Percentiles rank a stretch among this genome's conserved stretches.
These are phyloP conservation scores for Cynocephalus volans DNA, from an alignment of 2,113 vertebrate species.

Conservation along the genomic window DNA sequence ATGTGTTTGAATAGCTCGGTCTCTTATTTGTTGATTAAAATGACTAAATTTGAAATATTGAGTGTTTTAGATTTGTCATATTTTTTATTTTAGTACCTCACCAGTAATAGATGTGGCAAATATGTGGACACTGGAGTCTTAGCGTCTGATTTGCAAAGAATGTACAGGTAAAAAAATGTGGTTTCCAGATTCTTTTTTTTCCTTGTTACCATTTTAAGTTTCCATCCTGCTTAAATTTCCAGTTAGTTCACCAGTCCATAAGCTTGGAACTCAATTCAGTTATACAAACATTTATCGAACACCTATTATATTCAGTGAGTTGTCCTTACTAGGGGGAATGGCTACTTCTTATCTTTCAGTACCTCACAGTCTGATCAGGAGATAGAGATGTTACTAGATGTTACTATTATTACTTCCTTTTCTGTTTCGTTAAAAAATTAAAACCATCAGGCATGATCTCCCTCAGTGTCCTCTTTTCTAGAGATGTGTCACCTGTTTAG, in stretches of 20 bases:
- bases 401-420: background rate
- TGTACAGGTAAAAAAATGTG: slow-evolving; percentile 91
- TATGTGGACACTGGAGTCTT: slow-evolving; percentile 93
- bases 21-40: slow-evolving; percentile 8
- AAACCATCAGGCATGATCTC: background rate
- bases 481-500: background rate
- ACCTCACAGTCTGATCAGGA: background rate
- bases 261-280: background rate
- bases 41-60: slow-evolving; percentile 11
- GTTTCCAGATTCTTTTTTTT: background rate
- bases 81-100: slow-evolving; percentile 92
- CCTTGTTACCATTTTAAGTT: background rate
- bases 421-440: background rate
- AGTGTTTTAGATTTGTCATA: slow-evolving; percentile 47
- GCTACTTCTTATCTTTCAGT: background rate
- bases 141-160: slow-evolving; percentile 94
- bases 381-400: background rate
- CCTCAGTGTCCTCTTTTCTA: background rate
- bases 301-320: background rate
- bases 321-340: background rate
- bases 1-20: background rate
- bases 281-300: background rate
- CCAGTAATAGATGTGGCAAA: slow-evolving; percentile 89
- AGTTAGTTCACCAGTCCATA: background rate
- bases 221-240: background rate